These are phyloP conservation scores for Drosophila repletoides DNA, from an alignment of 1,140 invertebrate species.

Conservation along the genomic window DNA sequence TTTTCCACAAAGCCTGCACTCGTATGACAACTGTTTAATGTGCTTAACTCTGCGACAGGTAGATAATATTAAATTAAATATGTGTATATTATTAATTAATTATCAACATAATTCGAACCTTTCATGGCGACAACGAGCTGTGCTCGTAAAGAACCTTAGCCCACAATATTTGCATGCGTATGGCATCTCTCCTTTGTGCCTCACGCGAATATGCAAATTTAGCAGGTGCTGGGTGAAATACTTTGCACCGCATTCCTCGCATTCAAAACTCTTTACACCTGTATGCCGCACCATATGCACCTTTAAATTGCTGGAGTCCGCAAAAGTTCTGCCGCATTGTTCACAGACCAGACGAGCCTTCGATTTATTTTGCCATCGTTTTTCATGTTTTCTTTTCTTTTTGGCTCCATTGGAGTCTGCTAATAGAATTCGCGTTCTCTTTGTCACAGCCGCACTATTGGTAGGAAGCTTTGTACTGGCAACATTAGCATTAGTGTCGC, in stretches of 20 bases:
- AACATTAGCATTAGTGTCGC: too few species aligned
- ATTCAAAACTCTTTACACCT: constrained; percentile 31
- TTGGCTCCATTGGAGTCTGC: not conserved
- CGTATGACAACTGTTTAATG: not conserved
- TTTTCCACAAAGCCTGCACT: constrained; percentile 20
- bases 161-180: constrained; percentile 37
- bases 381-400: not conserved
- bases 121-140: constrained; percentile 30
- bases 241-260: constrained; percentile 11
- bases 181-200: constrained; percentile 39
- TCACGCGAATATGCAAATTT: constrained; percentile 29
- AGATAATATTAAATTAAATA: not conserved
- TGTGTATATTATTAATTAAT: not conserved
- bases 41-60: constrained; percentile 5
- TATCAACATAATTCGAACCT: not conserved
- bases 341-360: constrained; percentile 10
- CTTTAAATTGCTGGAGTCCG: constrained; percentile 23
- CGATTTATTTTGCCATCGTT: not conserved
- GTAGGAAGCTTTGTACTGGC: not conserved
- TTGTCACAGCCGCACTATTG: too few species aligned
- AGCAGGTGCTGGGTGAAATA: constrained; percentile 25
- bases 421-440: not conserved
- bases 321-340: constrained; percentile 35
- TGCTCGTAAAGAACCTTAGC: constrained; percentile 26
- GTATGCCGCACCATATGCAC: constrained; percentile 34